These are phyloP conservation scores for Unio delphinus DNA, from an alignment of 2,888 invertebrate species.

Conservation along the genomic window DNA sequence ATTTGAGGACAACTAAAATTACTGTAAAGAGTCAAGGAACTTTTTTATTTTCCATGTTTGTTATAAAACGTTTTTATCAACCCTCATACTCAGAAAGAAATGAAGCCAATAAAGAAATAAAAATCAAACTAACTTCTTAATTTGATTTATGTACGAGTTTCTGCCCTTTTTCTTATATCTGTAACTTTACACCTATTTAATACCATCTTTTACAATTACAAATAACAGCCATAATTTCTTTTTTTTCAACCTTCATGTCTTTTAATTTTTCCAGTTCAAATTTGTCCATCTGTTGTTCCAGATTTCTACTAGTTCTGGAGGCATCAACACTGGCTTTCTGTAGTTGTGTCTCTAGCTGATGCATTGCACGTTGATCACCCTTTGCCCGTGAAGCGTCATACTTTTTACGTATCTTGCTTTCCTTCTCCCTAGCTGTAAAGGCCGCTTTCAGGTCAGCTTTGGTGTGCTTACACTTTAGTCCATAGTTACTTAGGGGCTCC, in stretches of 20 bases:
- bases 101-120: too few species aligned
- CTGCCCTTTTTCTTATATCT: too few species aligned
- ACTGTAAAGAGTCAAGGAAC: too few species aligned
- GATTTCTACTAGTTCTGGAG: conserved; percentile 82
- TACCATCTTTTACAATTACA: too few species aligned
- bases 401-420: conserved; percentile 80
- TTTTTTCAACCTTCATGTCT: conserved; percentile 78
- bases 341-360: conserved; percentile 85
- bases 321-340: conserved; percentile 88
- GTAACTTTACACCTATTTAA: too few species aligned
- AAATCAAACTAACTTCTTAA: too few species aligned
- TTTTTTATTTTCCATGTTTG: too few species aligned
- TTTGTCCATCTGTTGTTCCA: conserved; percentile 86
- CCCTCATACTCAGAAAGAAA: too few species aligned
- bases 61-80: too few species aligned
- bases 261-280: conserved; percentile 88
- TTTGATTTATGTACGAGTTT: too few species aligned
- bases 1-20: too few species aligned
- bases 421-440: conserved; percentile 81
- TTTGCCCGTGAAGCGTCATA: conserved; percentile 80
- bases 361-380: conserved; percentile 83
- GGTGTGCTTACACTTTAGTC: conserved; percentile 84
- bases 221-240: too few species aligned
- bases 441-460: conserved; percentile 83
- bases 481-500: conserved; percentile 83